Evolutionary conservation across 2,888 invertebrate genomes (phyloP).

Genomic region (Chydorus sphaericus): DNA sequence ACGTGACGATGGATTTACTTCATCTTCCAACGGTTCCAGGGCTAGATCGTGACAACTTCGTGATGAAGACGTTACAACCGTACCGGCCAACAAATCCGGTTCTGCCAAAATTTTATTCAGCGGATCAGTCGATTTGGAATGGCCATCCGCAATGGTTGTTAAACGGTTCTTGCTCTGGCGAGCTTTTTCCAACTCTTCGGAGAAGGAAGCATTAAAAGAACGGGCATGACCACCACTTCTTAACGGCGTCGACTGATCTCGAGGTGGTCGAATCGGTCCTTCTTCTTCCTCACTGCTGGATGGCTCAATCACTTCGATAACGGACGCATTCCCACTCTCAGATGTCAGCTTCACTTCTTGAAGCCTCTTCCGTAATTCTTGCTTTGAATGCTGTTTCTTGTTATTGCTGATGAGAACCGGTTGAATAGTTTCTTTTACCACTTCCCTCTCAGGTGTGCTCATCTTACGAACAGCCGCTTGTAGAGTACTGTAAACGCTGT

Average conservation of each 20-base stretch:
- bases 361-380: constrained; percentile 20
- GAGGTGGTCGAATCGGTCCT: not conserved
- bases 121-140: not conserved
- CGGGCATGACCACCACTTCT: not conserved
- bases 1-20: not conserved
- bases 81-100: constrained; percentile 15
- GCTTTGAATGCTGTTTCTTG: constrained; percentile 10
- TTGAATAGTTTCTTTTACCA: not conserved
- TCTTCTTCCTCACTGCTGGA: constrained; percentile 21
- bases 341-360: constrained; percentile 22
- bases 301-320: constrained; percentile 26
- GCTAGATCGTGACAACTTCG: not conserved
- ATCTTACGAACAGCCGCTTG: not conserved
- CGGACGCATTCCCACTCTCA: constrained; percentile 23
- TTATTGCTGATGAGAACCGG: not conserved
- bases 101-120: constrained; percentile 3
- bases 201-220: constrained; percentile 8
- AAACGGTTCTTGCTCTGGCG: not conserved
- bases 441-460: not conserved
- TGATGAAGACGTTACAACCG: not conserved
- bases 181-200: constrained; percentile 5
- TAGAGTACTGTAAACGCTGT: not conserved
- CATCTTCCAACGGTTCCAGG: not conserved
- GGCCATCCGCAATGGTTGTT: too few relatives aligned
- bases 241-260: constrained; percentile 14